Evolutionary conservation across 2,797 vertebrate genomes (phyloP).

Genomic region (Sternarchorhynchus goeldii): DNA sequence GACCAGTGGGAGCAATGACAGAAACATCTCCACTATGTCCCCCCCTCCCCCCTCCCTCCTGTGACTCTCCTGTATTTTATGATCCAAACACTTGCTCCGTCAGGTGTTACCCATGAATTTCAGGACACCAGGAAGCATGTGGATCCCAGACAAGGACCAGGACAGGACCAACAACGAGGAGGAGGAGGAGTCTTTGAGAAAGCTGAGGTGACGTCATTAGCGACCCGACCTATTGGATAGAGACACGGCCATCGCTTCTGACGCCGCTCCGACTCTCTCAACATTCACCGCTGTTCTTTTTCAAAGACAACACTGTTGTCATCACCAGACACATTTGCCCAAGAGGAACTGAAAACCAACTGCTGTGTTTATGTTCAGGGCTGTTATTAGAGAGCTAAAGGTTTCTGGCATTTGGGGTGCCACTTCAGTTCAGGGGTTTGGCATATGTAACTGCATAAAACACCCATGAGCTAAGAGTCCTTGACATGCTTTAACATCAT

Average conservation of each 20-base stretch:
- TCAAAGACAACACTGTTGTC: not conserved
- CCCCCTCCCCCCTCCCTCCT: no score
- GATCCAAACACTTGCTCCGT: constrained; percentile 33
- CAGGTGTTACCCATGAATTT: constrained; percentile 35
- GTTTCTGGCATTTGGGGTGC: not conserved
- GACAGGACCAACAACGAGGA: constrained; percentile 30
- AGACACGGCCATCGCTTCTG: constrained; percentile 64
- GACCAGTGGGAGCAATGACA: no score
- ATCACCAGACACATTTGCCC: not conserved
- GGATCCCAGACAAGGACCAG: constrained; percentile 41
- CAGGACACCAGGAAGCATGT: constrained; percentile 26
- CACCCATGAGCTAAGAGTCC: constrained; percentile 10
- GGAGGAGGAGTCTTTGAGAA: constrained; percentile 57
- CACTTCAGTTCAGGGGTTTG: constrained; percentile 3
- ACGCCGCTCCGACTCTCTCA: constrained; percentile 65
- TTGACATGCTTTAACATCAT: constrained; percentile 3
- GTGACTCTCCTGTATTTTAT: constrained; percentile 6
- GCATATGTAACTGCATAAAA: constrained; percentile 15
- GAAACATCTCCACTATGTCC: no score
- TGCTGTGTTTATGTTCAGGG: not conserved
- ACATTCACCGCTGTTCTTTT: constrained; percentile 51
- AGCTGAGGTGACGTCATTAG: constrained; percentile 65
- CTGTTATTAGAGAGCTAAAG: not conserved
- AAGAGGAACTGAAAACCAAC: not conserved
- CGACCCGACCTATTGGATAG: constrained; percentile 64